Evolutionary conservation across 2,113 vertebrate species (phyloP).

Genomic region (Pollimyrus isidori): DNA sequence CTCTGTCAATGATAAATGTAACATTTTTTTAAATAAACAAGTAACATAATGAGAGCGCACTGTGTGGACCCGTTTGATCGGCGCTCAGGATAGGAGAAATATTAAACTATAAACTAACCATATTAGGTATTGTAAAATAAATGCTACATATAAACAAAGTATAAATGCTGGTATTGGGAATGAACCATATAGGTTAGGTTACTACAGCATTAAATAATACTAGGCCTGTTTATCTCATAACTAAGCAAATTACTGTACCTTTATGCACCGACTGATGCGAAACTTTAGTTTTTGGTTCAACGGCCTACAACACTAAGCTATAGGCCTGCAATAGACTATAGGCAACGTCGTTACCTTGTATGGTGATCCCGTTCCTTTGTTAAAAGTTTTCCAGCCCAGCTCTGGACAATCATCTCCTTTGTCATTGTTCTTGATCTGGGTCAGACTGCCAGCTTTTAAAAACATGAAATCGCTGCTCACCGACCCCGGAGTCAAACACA

Average conservation of each 20-base stretch:
- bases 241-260: not conserved
- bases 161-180: not conserved
- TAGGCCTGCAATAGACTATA: not conserved
- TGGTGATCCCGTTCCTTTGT: not conserved
- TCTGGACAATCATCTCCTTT: constrained; percentile 56
- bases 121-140: too few relatives aligned
- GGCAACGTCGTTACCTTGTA: not conserved
- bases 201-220: not conserved
- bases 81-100: not conserved
- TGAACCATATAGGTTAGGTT: not conserved
- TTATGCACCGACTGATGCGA: not conserved
- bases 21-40: not conserved
- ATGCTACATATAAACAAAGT: not conserved
- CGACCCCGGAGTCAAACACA: constrained; percentile 74
- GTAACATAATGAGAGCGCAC: not conserved
- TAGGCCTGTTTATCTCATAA: not conserved
- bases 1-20: not conserved
- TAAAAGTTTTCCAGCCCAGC: not conserved
- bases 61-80: too few relatives aligned
- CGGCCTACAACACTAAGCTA: not conserved
- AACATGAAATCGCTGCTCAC: constrained; percentile 84
- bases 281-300: not conserved
- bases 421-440: constrained; percentile 58
- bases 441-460: constrained; percentile 71
- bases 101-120: not conserved